Base-by-base conservation (phyloP, 2,113 vertebrate genomes). In the Hoplias malabaricus region DNA sequence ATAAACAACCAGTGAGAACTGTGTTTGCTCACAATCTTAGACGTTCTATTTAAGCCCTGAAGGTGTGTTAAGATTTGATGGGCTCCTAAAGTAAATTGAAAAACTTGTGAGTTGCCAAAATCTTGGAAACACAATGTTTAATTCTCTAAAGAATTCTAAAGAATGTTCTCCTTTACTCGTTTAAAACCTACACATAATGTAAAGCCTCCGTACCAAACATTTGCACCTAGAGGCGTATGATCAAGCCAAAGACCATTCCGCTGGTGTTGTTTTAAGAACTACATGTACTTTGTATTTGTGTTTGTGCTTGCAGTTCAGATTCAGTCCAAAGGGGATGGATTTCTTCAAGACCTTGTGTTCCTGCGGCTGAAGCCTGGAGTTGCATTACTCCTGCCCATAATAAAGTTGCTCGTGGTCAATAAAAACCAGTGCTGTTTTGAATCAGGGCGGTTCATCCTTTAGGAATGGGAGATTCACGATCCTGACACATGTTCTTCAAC, bases 401-500 rank as follows among this genome's bases (percentile, higher is more conserved):
- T n/a, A 21, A 19, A 14, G 7, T 19, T n/a, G 59, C 33, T 34
- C 34, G 23, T 36, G 34, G 59, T 62, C 59, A 36, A 62, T 62
- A 36, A 34, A 25, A 63, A 34, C 29, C 19, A 63, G 16, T n/a
- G 19, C 5, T 36, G 33, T 36, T 63, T 63, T 34, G 31, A 63
- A 63, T 63, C 16, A 34, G 14, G 31, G 27, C 33, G 9, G 29
- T 21, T 19, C 57, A 19, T 33, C 29, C 31, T 33, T 33, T 36
- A 63, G 34, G n/a, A 63, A n/a, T 34, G n/a, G 59, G 33, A 34
- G 33, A 63, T 34, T 34, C 31, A 36, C 31, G 31, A 63, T 63
- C 16, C 59, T 63, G 59, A 63, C 59, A 21, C 59, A 34, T 63
- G 59, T 36, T 36, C 48, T 53, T 53, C n/a, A 63, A 36, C 59